These are phyloP conservation scores for Stercorarius parasiticus DNA, from an alignment of 2,113 vertebrate species.

Conservation along the genomic window DNA sequence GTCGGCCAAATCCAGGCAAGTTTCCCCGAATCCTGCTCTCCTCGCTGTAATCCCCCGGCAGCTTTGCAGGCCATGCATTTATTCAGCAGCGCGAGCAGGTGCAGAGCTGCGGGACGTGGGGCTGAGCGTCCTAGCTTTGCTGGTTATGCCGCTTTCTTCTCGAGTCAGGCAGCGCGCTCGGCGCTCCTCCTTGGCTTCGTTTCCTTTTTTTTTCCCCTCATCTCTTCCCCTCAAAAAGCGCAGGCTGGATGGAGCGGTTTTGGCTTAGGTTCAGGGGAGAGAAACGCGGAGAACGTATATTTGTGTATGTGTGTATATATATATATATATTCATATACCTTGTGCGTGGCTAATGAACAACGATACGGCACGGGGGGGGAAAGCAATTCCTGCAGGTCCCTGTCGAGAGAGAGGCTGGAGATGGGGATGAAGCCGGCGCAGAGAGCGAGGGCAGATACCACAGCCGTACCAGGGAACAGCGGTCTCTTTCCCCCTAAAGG, in stretches of 20 bases:
- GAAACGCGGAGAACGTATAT: neutral
- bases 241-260: neutral
- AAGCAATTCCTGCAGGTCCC: neutral
- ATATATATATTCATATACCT: neutral
- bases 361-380: neutral
- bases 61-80: neutral
- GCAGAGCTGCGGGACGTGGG: slow-evolving; percentile 59
- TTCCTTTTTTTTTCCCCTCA: neutral
- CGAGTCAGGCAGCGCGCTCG: slow-evolving; percentile 11
- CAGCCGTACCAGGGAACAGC: neutral
- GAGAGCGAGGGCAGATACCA: neutral
- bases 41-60: neutral
- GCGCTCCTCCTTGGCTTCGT: neutral
- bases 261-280: neutral
- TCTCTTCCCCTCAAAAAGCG: neutral
- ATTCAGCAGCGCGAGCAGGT: slow-evolving; percentile 22
- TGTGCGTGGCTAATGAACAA: slow-evolving; percentile 25
- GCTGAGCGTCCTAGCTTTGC: neutral
- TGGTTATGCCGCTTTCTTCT: slow-evolving; percentile 37
- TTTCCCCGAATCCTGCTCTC: neutral
- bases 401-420: slow-evolving; percentile 19
- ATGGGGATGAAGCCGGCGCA: neutral
- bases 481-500: neutral
- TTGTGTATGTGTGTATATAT: neutral
- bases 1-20: neutral